phyloP scores from a whole-genome alignment of 2,888 invertebrate species.

The Sipha maydis region DNA sequence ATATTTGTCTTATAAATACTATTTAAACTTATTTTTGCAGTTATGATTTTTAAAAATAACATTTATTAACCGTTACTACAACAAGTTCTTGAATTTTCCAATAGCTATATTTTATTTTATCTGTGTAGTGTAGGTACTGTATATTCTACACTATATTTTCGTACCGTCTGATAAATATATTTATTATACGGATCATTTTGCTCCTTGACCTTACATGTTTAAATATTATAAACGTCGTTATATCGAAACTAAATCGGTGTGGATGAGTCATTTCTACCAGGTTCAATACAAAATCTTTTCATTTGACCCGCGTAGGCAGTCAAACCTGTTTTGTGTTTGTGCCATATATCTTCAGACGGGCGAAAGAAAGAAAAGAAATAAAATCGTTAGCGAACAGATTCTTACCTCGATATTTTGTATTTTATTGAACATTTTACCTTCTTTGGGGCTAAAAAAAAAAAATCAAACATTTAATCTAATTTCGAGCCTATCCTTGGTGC shows the following conservation, averaged over 20 bases:
- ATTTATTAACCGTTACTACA: background rate
- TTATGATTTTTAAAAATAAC: background rate
- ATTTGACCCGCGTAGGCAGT: conserved; percentile 56
- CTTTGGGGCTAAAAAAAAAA: background rate
- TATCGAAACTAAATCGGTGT: conserved; percentile 40
- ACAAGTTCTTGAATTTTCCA: background rate
- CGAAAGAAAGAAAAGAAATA: conserved; percentile 9
- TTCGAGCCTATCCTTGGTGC: conserved; percentile 26
- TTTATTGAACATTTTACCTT: background rate
- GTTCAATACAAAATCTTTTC: conserved; percentile 37
- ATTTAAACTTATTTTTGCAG: background rate
- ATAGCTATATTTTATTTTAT: background rate
- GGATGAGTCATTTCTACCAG: conserved; percentile 50
- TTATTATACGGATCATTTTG: conserved; percentile 34
- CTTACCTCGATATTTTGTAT: background rate
- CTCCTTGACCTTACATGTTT: conserved; percentile 52
- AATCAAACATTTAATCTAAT: conserved; percentile 35
- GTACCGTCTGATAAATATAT: conserved; percentile 12
- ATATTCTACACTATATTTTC: conserved; percentile 4
- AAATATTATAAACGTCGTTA: conserved; percentile 30
- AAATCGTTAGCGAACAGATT: background rate
- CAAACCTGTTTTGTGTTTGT: conserved; percentile 53
- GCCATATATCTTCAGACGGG: background rate
- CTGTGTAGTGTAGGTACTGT: background rate
- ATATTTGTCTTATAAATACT: background rate